Percentiles rank a stretch among this genome's conserved stretches.
phyloP scores from a whole-genome alignment of 2,113 vertebrate species.

The Cynoglossus semilaevis region DNA sequence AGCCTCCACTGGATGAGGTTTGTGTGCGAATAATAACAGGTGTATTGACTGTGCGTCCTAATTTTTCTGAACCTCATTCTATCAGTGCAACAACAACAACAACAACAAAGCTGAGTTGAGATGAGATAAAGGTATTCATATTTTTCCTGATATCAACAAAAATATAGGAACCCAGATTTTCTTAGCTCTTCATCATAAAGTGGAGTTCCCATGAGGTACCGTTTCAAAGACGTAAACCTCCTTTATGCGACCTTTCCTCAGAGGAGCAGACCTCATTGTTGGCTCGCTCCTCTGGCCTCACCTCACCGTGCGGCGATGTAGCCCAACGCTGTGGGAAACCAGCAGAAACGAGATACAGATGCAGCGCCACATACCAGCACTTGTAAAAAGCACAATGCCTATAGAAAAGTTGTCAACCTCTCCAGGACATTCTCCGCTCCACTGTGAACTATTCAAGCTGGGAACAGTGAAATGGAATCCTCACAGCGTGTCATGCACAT shows the following conservation, averaged over 20 bases:
- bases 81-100: too few relatives aligned
- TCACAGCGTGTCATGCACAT: conserved; percentile 26
- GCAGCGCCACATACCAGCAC: conserved; percentile 48
- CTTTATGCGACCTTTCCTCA: conserved; percentile 5
- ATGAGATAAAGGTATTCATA: too few relatives aligned
- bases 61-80: too few relatives aligned
- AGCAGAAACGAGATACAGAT: conserved; percentile 53
- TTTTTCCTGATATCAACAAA: neutral
- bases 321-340: conserved; percentile 37
- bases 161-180: neutral
- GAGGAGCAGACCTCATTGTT: conserved; percentile 16
- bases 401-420: conserved; percentile 36
- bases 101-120: too few relatives aligned
- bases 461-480: conserved; percentile 41
- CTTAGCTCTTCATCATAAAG: neutral
- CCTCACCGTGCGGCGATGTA: conserved; percentile 36
- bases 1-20: too few relatives aligned
- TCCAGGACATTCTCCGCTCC: conserved; percentile 32
- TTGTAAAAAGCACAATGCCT: conserved; percentile 42
- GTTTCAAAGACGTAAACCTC: conserved; percentile 19
- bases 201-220: neutral
- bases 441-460: conserved; percentile 29
- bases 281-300: conserved; percentile 27
- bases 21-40: too few relatives aligned
- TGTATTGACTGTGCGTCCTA: too few relatives aligned